Base-by-base conservation (phyloP, 1,140 invertebrate genomes). In the Drosophila teissieri region DNA sequence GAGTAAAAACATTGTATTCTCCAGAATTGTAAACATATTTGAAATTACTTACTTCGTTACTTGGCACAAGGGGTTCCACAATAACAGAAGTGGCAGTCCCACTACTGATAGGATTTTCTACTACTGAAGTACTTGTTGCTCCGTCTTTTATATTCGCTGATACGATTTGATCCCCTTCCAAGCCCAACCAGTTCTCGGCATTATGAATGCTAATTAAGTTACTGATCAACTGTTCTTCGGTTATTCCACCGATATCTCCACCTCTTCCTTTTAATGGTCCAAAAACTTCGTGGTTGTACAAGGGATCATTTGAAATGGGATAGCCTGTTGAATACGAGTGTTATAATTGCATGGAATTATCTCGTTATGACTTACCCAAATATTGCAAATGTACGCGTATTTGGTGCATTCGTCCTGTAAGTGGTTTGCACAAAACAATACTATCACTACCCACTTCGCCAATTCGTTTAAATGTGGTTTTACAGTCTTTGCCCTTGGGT, bases 351-450 rank as follows among this genome's bases (percentile, higher is more conserved):
- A 27, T 4, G 8, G 3, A 1, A 1, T 3, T 8, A 11, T 83
- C 12, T 10, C 0, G 22, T 27, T 40, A 6, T 4, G 0, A 19
- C 12, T 36, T 92, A 93, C 97, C 98, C 78, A 99, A 94, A 93
- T 97, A 99, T 92, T 99, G 99, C 39, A 99, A 94, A 93, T 99
- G 99, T n/a, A 99, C 98, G 67, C 99, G 94, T 70, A 99, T 99
- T 93, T 99, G 99, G 93, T 99, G 99, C 95, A 99, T 99, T 68
- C 99, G 94, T 0, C 99, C 99, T 2, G 98, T 99, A 80, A 97
- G 95, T 0, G 98, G 98, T 81, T 96, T 95, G 93, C 98, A 99
- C 17, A 96, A 93, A 2, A 99, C 98, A 22, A 99, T 96, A 84
- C 98, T 99, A 0, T 97, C 96, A 83, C 96, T 96, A 5, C 94